These are phyloP conservation scores for Xenotilapia leptura DNA, from an alignment of 2,113 vertebrate species.

Conservation along the genomic window DNA sequence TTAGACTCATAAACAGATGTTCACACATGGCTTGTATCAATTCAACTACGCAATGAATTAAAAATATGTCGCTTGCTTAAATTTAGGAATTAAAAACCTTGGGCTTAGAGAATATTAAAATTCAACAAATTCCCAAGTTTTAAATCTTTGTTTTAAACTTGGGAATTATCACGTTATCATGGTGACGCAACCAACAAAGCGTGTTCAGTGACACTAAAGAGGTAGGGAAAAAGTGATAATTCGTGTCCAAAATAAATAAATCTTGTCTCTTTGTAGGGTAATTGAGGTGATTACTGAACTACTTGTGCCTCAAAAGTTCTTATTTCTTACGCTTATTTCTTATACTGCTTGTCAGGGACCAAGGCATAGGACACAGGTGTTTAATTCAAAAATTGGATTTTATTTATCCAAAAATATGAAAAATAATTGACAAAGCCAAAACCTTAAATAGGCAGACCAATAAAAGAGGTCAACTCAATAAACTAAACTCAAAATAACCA, in stretches of 20 bases:
- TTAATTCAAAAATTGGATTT: accelerated
- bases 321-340: background rate
- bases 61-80: background rate
- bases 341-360: background rate
- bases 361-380: background rate
- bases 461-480: background rate
- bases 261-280: background rate
- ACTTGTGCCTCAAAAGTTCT: background rate
- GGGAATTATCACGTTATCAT: background rate
- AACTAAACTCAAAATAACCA: background rate
- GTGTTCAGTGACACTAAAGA: background rate
- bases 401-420: background rate
- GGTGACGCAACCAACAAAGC: background rate
- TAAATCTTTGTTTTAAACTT: background rate
- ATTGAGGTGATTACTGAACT: background rate
- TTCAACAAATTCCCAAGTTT: background rate
- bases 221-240: background rate
- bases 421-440: background rate
- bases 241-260: accelerated
- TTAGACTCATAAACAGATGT: background rate
- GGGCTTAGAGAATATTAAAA: background rate
- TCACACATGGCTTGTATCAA: background rate
- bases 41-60: background rate
- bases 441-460: background rate
- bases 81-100: background rate